These are phyloP conservation scores for Pammene aurita DNA, from an alignment of 2,888 invertebrate species.

Conservation along the genomic window DNA sequence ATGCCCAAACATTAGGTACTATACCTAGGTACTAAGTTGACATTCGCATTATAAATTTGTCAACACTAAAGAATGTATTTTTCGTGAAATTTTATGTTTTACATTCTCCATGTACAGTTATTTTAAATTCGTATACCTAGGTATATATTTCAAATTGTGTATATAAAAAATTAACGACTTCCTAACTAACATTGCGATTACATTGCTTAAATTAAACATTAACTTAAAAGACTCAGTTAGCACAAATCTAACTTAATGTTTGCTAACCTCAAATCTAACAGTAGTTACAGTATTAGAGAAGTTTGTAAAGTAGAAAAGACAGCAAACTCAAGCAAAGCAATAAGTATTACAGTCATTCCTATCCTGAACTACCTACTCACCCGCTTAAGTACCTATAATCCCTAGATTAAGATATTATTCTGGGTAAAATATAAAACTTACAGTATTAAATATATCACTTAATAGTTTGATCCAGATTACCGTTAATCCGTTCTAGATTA, in stretches of 20 bases:
- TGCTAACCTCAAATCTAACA: conserved; percentile 14
- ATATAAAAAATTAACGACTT: conserved; percentile 3
- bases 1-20: too few species aligned
- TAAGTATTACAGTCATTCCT: not conserved
- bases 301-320: not conserved
- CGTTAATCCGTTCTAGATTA: not conserved
- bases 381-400: not conserved
- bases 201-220: conserved; percentile 5
- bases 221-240: conserved; percentile 11
- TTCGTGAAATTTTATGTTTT: not conserved
- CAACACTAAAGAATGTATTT: too few species aligned
- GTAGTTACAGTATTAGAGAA: not conserved
- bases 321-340: not conserved
- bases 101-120: not conserved
- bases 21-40: too few species aligned
- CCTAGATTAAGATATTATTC: not conserved
- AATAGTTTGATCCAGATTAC: conserved; percentile 6
- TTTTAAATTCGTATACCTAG: not conserved
- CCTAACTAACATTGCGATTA: conserved; percentile 2
- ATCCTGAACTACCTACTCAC: not conserved
- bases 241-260: conserved; percentile 10
- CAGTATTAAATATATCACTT: not conserved
- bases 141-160: not conserved
- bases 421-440: not conserved
- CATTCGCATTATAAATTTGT: too few species aligned